phyloP scores from a whole-genome alignment of 2,888 invertebrate species.

The Acleris laterana region DNA sequence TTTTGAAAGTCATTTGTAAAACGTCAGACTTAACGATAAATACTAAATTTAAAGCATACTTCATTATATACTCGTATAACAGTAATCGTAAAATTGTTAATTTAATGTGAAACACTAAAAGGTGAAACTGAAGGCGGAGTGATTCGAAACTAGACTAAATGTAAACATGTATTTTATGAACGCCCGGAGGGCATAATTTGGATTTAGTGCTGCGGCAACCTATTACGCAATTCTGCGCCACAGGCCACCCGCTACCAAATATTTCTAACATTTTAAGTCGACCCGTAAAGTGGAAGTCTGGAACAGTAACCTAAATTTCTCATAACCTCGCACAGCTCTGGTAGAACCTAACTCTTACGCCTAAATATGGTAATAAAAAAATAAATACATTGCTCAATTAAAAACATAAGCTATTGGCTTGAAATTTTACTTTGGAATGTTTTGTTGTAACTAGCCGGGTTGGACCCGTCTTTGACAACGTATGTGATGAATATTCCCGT shows the following conservation, averaged over 20 bases:
- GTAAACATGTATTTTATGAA: conserved; percentile 36
- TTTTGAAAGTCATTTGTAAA: not conserved
- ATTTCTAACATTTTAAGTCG: conserved; percentile 16
- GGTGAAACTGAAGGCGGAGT: conserved; percentile 32
- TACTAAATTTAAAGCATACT: conserved; percentile 24
- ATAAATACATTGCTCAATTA: too few species aligned
- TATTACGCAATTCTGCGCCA: conserved; percentile 36
- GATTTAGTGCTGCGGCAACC: conserved; percentile 36
- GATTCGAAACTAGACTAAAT: conserved; percentile 32
- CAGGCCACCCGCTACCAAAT: conserved; percentile 13
- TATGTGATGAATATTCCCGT: too few species aligned
- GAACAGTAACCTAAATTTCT: not conserved
- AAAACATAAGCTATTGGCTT: too few species aligned
- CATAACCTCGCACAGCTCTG: not conserved
- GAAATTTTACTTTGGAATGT: too few species aligned
- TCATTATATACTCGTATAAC: conserved; percentile 6
- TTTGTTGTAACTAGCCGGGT: too few species aligned
- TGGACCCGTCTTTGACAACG: too few species aligned
- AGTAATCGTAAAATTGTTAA: conserved; percentile 25
- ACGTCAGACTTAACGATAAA: conserved; percentile 4
- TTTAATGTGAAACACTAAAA: conserved; percentile 33
- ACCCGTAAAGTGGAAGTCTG: not conserved
- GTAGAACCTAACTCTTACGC: too few species aligned
- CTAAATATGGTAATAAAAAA: too few species aligned
- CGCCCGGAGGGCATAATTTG: conserved; percentile 32